phyloP scores from a whole-genome alignment of 2,888 invertebrate species.

The Plebejus melissa region DNA sequence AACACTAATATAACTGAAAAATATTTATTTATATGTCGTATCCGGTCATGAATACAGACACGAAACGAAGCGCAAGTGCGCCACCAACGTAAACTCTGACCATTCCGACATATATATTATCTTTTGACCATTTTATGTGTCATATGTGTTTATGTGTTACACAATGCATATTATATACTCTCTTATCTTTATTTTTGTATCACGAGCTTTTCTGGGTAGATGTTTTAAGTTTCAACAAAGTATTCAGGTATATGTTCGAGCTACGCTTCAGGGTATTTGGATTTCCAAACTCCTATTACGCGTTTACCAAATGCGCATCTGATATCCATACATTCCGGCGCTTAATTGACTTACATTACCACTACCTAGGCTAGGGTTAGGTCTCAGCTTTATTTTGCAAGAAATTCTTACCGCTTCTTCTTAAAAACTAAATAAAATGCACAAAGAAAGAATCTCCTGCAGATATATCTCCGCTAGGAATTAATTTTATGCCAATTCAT shows the following conservation, averaged over 20 bases:
- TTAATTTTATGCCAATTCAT: not conserved
- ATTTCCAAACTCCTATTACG: slow-evolving; percentile 13
- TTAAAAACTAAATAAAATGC: not conserved
- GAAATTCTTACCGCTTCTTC: not conserved
- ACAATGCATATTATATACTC: not conserved
- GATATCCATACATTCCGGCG: slow-evolving; percentile 24
- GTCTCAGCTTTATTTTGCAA: not conserved
- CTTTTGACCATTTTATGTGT: no score
- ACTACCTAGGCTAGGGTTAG: not conserved
- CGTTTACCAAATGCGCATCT: slow-evolving; percentile 7
- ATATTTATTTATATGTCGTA: no score
- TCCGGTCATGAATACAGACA: no score
- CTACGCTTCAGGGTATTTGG: not conserved
- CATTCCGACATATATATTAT: no score
- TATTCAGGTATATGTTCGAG: not conserved
- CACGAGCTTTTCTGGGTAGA: not conserved
- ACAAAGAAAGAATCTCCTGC: not conserved
- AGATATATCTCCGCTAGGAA: not conserved
- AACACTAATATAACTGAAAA: not conserved
- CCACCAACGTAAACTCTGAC: no score
- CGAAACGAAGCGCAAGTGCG: no score
- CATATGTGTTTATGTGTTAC: not conserved
- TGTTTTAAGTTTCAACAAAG: not conserved
- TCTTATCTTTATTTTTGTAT: not conserved
- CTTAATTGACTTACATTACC: slow-evolving; percentile 15